phyloP scores from a whole-genome alignment of 2,888 invertebrate genomes.

The Drosophila hamatofila region DNA sequence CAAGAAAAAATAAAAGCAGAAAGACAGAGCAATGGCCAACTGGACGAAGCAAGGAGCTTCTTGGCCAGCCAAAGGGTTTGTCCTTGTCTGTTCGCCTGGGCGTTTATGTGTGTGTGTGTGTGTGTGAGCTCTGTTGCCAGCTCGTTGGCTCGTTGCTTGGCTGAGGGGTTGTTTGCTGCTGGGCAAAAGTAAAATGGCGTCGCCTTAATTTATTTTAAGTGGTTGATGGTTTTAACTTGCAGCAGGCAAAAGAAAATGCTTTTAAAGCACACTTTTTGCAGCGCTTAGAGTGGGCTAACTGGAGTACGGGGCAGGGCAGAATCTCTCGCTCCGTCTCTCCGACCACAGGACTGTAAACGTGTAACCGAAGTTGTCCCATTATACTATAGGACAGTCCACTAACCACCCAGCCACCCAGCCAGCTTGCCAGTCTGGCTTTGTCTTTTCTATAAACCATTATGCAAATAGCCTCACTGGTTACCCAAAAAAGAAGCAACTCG shows the following conservation, averaged over 20 bases:
- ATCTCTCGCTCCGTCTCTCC: neutral
- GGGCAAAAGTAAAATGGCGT: slow-evolving; percentile 77
- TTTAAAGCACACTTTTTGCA: slow-evolving; percentile 57
- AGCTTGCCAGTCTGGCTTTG: slow-evolving; percentile 43
- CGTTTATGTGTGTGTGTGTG: slow-evolving; percentile 43
- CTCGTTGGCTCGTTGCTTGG: slow-evolving; percentile 58
- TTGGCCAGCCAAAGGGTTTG: slow-evolving; percentile 63
- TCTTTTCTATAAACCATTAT: slow-evolving; percentile 79
- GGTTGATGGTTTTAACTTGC: slow-evolving; percentile 78
- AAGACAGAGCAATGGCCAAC: slow-evolving; percentile 75
- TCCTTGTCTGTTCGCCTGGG: slow-evolving; percentile 36
- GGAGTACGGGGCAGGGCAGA: neutral
- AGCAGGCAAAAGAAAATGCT: slow-evolving; percentile 43
- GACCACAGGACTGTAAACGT: slow-evolving; percentile 41
- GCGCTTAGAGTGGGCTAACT: slow-evolving; percentile 21
- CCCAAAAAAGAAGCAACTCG: slow-evolving; percentile 50
- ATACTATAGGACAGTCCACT: slow-evolving; percentile 5
- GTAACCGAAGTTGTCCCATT: slow-evolving; percentile 38
- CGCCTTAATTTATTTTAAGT: slow-evolving; percentile 82
- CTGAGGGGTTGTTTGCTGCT: slow-evolving; percentile 72
- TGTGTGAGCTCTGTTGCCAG: slow-evolving; percentile 52
- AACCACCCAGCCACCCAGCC: slow-evolving; percentile 1
- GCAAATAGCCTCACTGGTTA: slow-evolving; percentile 75
- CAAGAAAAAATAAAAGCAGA: slow-evolving; percentile 57
- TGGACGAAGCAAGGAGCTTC: slow-evolving; percentile 56